A percentile compares a stretch with the other conserved stretches of the same genome.
phyloP scores from a whole-genome alignment of 2,797 vertebrate species.

The Gambusia yucatana region DNA sequence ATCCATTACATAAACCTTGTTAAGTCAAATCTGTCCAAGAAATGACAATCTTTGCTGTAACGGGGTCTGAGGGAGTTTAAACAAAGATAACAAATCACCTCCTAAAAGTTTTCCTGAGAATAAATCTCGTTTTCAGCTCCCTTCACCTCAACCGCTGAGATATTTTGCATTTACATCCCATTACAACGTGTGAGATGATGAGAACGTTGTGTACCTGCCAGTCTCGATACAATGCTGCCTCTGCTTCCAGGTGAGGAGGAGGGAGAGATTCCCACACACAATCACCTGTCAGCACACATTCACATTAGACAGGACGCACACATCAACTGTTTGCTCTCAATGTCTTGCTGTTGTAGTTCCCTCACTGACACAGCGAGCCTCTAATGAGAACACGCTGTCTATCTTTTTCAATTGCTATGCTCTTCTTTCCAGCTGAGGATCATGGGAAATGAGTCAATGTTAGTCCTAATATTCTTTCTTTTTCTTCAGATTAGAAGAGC shows the following conservation, averaged over 20 bases:
- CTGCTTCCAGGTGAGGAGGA: conserved; percentile 45
- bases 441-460: conserved; percentile 25
- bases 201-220: conserved; percentile 55
- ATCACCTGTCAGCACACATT: conserved; percentile 14
- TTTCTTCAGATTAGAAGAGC: background rate
- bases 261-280: conserved; percentile 11
- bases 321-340: background rate
- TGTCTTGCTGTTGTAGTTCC: conserved; percentile 10
- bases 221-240: conserved; percentile 29
- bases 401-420: conserved; percentile 4
- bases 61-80: background rate
- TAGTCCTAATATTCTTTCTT: background rate
- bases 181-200: conserved; percentile 58
- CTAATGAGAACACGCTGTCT: conserved; percentile 18
- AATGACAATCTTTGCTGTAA: background rate
- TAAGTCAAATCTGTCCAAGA: background rate
- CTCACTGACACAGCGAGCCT: background rate
- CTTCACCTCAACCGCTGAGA: conserved; percentile 24
- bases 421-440: conserved; percentile 15
- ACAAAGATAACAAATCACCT: background rate
- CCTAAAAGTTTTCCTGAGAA: background rate
- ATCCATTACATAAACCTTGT: conserved; percentile 7
- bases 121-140: background rate
- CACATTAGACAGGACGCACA: conserved; percentile 4
- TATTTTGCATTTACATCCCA: conserved; percentile 57